These are phyloP conservation scores for Dinothrombium tinctorium DNA, from an alignment of 1,140 invertebrate species.

Conservation along the genomic window DNA sequence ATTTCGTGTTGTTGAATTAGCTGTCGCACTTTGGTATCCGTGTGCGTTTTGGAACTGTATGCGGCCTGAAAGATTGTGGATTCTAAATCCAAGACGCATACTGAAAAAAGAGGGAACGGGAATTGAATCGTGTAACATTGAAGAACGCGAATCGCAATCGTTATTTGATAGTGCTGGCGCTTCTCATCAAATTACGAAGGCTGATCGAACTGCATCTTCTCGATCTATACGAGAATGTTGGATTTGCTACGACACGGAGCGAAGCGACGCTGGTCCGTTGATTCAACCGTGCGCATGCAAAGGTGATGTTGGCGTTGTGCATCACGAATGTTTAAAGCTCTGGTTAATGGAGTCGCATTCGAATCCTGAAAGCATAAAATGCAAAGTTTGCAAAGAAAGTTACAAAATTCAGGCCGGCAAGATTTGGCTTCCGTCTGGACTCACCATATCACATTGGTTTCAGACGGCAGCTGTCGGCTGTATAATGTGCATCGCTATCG, in stretches of 20 bases:
- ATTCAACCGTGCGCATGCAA: constrained; percentile 73
- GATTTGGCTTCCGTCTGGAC: constrained; percentile 21
- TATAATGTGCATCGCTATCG: constrained; percentile 43
- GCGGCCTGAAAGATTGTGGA: constrained; percentile 71
- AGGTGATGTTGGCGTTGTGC: constrained; percentile 65
- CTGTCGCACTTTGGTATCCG: constrained; percentile 80
- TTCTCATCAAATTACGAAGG: background rate
- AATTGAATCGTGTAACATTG: constrained; percentile 6
- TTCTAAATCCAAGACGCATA: constrained; percentile 66
- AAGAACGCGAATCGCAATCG: constrained; percentile 3
- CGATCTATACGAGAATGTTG: constrained; percentile 44
- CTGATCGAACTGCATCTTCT: background rate
- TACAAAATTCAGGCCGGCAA: constrained; percentile 46
- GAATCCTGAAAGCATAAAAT: constrained; percentile 37
- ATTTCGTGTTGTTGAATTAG: constrained; percentile 70
- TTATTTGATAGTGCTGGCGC: background rate
- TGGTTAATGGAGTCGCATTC: constrained; percentile 53
- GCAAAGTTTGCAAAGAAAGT: constrained; percentile 47
- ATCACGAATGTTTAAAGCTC: constrained; percentile 70
- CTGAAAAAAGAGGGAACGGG: constrained; percentile 32
- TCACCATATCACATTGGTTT: constrained; percentile 53
- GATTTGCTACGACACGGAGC: constrained; percentile 71
- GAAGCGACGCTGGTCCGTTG: constrained; percentile 43
- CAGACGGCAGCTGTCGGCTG: constrained; percentile 38
- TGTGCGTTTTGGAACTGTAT: constrained; percentile 85